Conservation (phyloP, 2,113 vertebrate species). For the Siniperca knerii region DNA sequence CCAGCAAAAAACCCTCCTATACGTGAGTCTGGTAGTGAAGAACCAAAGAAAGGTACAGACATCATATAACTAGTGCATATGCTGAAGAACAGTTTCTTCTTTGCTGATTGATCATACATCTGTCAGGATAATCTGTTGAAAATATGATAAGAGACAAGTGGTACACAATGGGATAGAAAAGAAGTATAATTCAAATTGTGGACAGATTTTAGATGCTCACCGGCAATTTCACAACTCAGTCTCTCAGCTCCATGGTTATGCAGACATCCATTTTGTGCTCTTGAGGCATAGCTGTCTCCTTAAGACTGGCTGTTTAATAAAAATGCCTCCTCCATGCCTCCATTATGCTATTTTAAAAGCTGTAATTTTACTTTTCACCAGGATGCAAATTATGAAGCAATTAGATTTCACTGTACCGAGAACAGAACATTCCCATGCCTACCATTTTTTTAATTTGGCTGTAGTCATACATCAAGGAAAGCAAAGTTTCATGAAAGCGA, state of each 20-base stretch:
- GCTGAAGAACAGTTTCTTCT: neutral
- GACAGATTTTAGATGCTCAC: neutral
- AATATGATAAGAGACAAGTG: neutral
- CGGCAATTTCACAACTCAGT: neutral
- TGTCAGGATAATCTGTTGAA: neutral
- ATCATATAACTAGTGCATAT: neutral
- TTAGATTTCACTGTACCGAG: conserved; percentile 12
- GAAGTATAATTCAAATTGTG: neutral
- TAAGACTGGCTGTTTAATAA: conserved; percentile 1
- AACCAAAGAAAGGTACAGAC: conserved; percentile 89
- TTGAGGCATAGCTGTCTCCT: neutral
- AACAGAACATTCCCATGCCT: neutral
- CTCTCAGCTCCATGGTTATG: neutral
- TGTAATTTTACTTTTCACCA: conserved; percentile 30
- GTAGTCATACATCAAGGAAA: neutral
- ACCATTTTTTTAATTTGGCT: neutral
- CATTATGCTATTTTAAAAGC: conserved; percentile 20
- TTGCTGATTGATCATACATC: neutral
- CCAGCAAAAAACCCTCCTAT: conserved; percentile 77
- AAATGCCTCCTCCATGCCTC: neutral
- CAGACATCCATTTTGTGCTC: neutral
- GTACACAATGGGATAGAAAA: neutral
- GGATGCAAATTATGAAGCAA: conserved; percentile 19
- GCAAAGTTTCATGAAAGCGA: too few species aligned
- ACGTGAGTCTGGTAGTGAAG: conserved; percentile 75